Base-by-base conservation (phyloP, 1,140 invertebrate species). In the Drosophila virilis region DNA sequence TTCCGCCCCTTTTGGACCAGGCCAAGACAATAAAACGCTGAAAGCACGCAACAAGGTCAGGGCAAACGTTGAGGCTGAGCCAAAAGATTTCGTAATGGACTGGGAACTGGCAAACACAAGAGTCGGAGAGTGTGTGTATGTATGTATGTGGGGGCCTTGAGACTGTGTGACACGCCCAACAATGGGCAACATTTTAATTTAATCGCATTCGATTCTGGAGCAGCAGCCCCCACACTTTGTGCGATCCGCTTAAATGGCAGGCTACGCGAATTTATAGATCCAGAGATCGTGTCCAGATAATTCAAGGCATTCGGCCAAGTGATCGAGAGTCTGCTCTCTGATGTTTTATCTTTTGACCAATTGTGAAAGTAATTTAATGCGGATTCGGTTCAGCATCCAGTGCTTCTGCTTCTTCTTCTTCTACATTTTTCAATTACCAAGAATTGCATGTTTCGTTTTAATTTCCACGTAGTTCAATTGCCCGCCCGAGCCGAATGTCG, bases 391-490 rank as follows among this genome's bases (percentile, higher is more conserved):
- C 7, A 32, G 13, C 13, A 17, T 6, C 15, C 10, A 10, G 35
- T 61, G 59, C 46, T 40, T 3, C 61, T 37, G 15, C 73, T 59
- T 32, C 35, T 60, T 32, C 35, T 60, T 42, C 58, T 42, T 57
- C 7, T 45, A 46, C 50, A 35, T 68, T 80, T 88, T 89, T 89
- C 84, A 89, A 89, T 89, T 89, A 89, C 76, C 61, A 75, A 37
- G 77, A 89, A 89, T 89, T 78, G 85, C 85, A 89, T 89, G 84
- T 89, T 89, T 85, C 85, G 80, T 89, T 89, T 89, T 89, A 89
- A 89, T 89, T 84, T 84, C 69, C 64, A 51, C 61, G 76, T 73
- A 66, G 51, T 64, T 75, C 80, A 76, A 65, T 75, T 83, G 67
- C 67, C 60, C 43, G 13, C 32, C 32, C 43, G 9, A 43, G 13